Evolutionary conservation across 2,113 vertebrate genomes (phyloP).

Genomic region (Lynx canadensis): DNA sequence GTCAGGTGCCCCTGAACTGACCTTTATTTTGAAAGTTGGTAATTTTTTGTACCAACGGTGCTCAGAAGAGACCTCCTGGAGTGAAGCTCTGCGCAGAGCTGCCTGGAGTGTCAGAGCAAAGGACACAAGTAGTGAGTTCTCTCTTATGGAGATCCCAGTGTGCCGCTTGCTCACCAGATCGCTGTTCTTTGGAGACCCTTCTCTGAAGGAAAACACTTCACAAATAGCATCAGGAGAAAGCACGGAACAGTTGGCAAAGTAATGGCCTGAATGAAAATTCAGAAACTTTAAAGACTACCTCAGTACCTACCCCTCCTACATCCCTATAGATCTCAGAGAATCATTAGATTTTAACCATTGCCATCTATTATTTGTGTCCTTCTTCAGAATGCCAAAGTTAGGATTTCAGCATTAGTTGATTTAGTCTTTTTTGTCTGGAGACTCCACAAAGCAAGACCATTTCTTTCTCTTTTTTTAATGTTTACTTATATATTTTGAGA

Average conservation of each 20-base stretch:
- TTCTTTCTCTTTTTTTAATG: background rate
- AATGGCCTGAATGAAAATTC: background rate
- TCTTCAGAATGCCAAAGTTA: background rate
- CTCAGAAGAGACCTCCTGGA: background rate
- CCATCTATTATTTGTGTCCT: background rate
- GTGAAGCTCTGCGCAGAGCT: background rate
- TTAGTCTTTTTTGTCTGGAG: background rate
- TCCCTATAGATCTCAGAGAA: background rate
- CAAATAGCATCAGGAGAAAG: background rate
- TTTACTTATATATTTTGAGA: too few species aligned
- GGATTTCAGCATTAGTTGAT: background rate
- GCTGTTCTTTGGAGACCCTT: background rate
- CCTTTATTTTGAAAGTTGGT: constrained; percentile 21
- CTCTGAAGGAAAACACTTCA: background rate
- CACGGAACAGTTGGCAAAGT: background rate
- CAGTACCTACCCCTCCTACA: background rate
- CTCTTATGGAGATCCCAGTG: background rate
- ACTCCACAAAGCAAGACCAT: constrained; percentile 23
- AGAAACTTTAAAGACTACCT: background rate
- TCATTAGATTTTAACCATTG: background rate
- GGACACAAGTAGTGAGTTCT: background rate
- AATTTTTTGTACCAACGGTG: background rate
- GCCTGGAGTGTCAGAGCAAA: background rate
- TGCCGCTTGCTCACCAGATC: background rate
- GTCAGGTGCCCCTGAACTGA: background rate